These are phyloP conservation scores for Acanthoscelides obtectus DNA, from an alignment of 2,888 invertebrate species.

Conservation along the genomic window DNA sequence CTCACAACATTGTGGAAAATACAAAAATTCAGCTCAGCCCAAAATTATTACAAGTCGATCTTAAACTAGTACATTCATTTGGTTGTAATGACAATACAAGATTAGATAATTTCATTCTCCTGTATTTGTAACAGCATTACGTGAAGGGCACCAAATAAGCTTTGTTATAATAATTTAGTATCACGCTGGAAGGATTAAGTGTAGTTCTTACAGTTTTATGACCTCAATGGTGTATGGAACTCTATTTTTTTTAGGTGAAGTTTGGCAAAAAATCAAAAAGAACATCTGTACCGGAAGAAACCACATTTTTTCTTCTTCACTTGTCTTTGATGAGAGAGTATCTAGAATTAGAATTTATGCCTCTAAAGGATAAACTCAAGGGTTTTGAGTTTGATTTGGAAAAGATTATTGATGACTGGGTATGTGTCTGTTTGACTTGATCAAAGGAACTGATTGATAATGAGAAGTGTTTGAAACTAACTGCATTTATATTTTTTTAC, in stretches of 20 bases:
- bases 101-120: too few species aligned
- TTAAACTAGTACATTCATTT: too few species aligned
- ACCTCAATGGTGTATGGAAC: too few species aligned
- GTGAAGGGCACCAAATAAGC: too few species aligned
- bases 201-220: too few species aligned
- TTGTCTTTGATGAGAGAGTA: slow-evolving; percentile 89
- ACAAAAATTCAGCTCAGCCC: too few species aligned
- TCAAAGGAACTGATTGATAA: slow-evolving; percentile 2
- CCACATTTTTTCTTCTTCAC: slow-evolving; percentile 89
- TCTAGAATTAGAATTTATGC: slow-evolving; percentile 82
- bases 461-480: neutral
- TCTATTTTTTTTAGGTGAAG: slow-evolving; percentile 55
- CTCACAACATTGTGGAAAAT: too few species aligned
- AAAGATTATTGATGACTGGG: slow-evolving; percentile 95
- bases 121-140: too few species aligned
- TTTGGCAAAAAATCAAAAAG: slow-evolving; percentile 68
- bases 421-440: slow-evolving; percentile 27
- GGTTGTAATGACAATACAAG: too few species aligned
- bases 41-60: too few species aligned
- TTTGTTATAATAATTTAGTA: too few species aligned
- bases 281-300: slow-evolving; percentile 76
- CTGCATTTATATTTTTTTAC: neutral
- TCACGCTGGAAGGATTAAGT: too few species aligned
- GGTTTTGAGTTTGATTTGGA: slow-evolving; percentile 78
- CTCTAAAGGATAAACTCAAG: slow-evolving; percentile 60